Evolutionary conservation across 2,797 vertebrate genomes (phyloP).

Genomic region (Tolypeutes matacus): DNA sequence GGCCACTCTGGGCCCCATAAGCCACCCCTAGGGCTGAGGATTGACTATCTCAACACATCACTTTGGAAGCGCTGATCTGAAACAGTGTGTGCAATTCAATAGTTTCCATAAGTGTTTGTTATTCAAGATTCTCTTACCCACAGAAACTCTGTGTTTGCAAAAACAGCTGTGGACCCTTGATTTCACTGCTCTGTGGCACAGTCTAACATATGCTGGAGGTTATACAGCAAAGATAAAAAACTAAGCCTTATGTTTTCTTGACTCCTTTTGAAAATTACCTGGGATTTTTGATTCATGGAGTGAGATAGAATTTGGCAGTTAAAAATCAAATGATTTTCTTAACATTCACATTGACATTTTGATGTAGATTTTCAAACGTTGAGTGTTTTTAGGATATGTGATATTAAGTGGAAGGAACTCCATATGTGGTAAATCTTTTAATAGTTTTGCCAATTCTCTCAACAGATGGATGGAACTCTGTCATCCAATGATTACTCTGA

Average conservation of each 20-base stretch:
- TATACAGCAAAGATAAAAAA: constrained; percentile 78
- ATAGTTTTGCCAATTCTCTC: constrained; percentile 76
- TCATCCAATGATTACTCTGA: constrained; percentile 62
- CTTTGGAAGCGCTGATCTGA: background rate
- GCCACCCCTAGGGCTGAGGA: background rate
- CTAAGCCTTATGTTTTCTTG: constrained; percentile 64
- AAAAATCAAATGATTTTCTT: constrained; percentile 70
- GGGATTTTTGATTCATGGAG: constrained; percentile 19
- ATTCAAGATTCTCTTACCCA: constrained; percentile 71
- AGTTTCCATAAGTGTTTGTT: constrained; percentile 48
- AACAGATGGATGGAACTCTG: constrained; percentile 78
- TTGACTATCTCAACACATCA: background rate
- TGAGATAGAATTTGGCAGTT: constrained; percentile 59
- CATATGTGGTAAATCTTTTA: constrained; percentile 69
- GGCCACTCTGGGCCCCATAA: background rate
- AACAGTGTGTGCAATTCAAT: constrained; percentile 63
- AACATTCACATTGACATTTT: constrained; percentile 77
- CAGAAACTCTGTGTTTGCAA: constrained; percentile 72
- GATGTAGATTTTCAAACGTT: constrained; percentile 75
- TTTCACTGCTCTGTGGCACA: constrained; percentile 73
- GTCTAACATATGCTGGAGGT: constrained; percentile 71
- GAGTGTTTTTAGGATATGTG: constrained; percentile 77
- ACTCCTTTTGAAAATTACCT: constrained; percentile 58
- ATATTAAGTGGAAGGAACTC: constrained; percentile 78
- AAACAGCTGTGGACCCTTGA: constrained; percentile 76